A percentile compares a stretch with the other conserved stretches of the same genome.
phyloP scores from a whole-genome alignment of 1,140 invertebrate species.

The Coboldia fuscipes region DNA sequence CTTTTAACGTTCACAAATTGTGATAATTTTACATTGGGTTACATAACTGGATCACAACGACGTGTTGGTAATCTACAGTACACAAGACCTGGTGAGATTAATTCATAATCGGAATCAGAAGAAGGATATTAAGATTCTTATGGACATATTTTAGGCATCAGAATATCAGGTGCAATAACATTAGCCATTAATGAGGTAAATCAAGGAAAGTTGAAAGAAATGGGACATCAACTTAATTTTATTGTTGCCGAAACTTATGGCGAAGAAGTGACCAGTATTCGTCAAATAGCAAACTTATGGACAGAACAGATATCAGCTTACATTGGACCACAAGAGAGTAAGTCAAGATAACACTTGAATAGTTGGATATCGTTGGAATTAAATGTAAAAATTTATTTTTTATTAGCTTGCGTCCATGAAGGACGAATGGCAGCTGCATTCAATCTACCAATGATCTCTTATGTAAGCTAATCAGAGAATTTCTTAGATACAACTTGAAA shows the following conservation, averaged over 20 bases:
- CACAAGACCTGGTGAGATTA: slow-evolving; percentile 39
- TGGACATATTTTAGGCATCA: slow-evolving; percentile 11
- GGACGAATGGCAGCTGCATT: slow-evolving; percentile 87
- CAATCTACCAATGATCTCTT: slow-evolving; percentile 72
- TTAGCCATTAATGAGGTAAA: slow-evolving; percentile 56
- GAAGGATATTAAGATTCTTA: too few relatives aligned
- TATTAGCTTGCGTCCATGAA: slow-evolving; percentile 72
- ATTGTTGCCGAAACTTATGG: slow-evolving; percentile 81
- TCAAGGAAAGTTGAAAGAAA: slow-evolving; percentile 28
- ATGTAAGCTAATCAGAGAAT: slow-evolving; percentile 35
- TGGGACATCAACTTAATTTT: slow-evolving; percentile 54
- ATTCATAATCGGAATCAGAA: too few relatives aligned
- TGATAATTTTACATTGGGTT: slow-evolving; percentile 33
- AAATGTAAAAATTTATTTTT: too few relatives aligned
- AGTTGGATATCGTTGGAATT: too few relatives aligned
- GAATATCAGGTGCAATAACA: slow-evolving; percentile 57
- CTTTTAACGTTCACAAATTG: too few relatives aligned
- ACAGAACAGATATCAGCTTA: slow-evolving; percentile 67
- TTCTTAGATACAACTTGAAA: too few relatives aligned
- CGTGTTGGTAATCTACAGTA: slow-evolving; percentile 53
- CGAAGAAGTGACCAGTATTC: slow-evolving; percentile 65
- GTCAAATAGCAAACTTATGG: slow-evolving; percentile 69
- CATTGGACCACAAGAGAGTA: slow-evolving; percentile 88
- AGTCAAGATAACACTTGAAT: too few relatives aligned
- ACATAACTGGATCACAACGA: slow-evolving; percentile 55